Evolutionary conservation across 2,797 vertebrate genomes (phyloP).

Genomic region (Rhynchonycteris naso): DNA sequence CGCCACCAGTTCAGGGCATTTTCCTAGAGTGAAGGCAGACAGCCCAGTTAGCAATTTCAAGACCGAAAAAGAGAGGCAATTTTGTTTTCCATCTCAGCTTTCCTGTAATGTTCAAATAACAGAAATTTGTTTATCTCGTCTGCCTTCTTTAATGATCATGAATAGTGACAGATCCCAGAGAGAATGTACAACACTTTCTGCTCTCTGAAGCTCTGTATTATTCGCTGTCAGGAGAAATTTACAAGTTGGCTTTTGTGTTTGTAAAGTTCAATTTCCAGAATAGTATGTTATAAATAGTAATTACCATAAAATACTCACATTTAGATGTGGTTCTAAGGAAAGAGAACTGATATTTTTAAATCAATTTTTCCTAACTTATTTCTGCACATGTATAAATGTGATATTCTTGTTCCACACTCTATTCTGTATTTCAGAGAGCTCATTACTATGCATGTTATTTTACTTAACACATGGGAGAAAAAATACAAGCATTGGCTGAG

Average conservation of each 20-base stretch:
- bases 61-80: conserved; percentile 54
- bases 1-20: conserved; percentile 67
- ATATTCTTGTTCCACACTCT: neutral
- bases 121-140: conserved; percentile 83
- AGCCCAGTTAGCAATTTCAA: conserved; percentile 73
- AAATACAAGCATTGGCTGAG: neutral
- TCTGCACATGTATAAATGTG: conserved; percentile 12
- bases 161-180: conserved; percentile 79
- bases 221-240: conserved; percentile 74
- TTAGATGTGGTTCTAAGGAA: conserved; percentile 36
- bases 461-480: neutral
- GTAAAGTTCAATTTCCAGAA: conserved; percentile 72
- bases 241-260: conserved; percentile 64
- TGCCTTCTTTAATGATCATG: conserved; percentile 83
- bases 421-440: neutral
- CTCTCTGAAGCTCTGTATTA: conserved; percentile 62
- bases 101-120: conserved; percentile 79
- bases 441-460: neutral
- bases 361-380: neutral
- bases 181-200: conserved; percentile 82
- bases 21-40: conserved; percentile 63
- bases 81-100: conserved; percentile 80
- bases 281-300: conserved; percentile 66
- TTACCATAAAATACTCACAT: conserved; percentile 60
- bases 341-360: conserved; percentile 29